These are phyloP conservation scores for Taurulus bubalis DNA, from an alignment of 2,113 vertebrate species.

Conservation along the genomic window DNA sequence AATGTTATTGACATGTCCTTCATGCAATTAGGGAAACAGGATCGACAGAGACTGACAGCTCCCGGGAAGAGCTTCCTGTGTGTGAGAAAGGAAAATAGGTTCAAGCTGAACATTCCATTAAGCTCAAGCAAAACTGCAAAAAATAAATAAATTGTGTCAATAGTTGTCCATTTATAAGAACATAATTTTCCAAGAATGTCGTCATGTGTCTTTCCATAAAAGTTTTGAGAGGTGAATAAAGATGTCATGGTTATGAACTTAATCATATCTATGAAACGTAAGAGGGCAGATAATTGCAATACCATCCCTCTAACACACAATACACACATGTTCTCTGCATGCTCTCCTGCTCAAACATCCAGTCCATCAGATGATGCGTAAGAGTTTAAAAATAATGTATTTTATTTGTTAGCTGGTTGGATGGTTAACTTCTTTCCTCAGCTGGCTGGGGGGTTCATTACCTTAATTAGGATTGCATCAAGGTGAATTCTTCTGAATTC, in stretches of 20 bases:
- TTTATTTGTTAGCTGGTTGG: too few species aligned
- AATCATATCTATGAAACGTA: not conserved
- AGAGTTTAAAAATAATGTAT: not conserved
- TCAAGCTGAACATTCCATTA: not conserved
- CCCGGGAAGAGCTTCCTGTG: not conserved
- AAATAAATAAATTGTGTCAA: too few species aligned
- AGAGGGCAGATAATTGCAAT: not conserved
- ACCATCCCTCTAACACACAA: not conserved
- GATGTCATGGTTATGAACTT: not conserved
- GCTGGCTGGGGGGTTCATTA: too few species aligned
- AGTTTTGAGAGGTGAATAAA: not conserved
- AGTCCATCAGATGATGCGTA: not conserved
- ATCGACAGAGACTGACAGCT: slow-evolving; percentile 28
- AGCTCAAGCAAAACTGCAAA: not conserved
- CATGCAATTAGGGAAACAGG: slow-evolving; percentile 46
- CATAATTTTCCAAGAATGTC: not conserved
- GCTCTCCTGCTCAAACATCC: not conserved
- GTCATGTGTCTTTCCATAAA: not conserved
- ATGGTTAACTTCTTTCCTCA: too few species aligned
- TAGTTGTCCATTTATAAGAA: too few species aligned
- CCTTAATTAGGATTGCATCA: too few species aligned
- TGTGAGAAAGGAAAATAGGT: not conserved
- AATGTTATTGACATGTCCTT: slow-evolving; percentile 59
- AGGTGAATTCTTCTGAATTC: too few species aligned
- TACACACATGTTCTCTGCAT: not conserved